Conservation (phyloP, 2,113 vertebrate species). For the zebrafish (Danio rerio) region GRCz12tu NC_133188.1:12687001-12687500, state of each 20-base stretch:
- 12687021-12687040: background rate
- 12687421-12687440: slow-evolving; percentile 11
- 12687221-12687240: too few relatives aligned
- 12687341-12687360: slow-evolving; percentile 28
- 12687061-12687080: background rate
- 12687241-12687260: background rate
- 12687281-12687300: background rate
- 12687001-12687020: slow-evolving; percentile 21
- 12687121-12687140: background rate
- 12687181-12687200: background rate
- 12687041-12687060: background rate
- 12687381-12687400: background rate
- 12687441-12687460: background rate
- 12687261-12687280: slow-evolving; percentile 3
- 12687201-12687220: too few relatives aligned
- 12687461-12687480: background rate
- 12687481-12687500: background rate
- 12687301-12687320: background rate
- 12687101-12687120: background rate
- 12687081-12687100: background rate
- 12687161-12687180: slow-evolving; percentile 2
- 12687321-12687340: background rate
- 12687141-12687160: slow-evolving; percentile 9
- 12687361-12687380: slow-evolving; percentile 1
- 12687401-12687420: background rate